Conservation (phyloP, 2,797 vertebrate species). For the Danionella dracula region DNA sequence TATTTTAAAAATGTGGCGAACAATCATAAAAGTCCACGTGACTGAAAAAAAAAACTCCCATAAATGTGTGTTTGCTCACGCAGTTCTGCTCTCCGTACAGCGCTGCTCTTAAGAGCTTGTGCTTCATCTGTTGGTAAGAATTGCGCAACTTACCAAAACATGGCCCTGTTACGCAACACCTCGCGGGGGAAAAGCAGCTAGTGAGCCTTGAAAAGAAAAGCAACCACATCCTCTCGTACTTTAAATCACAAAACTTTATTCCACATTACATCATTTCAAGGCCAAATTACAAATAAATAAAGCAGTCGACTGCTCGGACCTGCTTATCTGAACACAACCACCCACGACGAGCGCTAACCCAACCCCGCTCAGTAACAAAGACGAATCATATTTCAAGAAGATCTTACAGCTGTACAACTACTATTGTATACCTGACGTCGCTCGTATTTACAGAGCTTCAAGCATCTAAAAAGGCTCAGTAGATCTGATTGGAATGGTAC, state of each 20-base stretch:
- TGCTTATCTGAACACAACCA: slow-evolving; percentile 45
- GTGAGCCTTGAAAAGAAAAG: too few species aligned
- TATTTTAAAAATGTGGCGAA: too few species aligned
- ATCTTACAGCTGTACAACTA: slow-evolving; percentile 59
- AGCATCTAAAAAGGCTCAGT: slow-evolving; percentile 50
- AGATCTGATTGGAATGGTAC: slow-evolving; percentile 4
- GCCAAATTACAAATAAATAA: slow-evolving; percentile 88
- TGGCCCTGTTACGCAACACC: too few species aligned
- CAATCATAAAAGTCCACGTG: too few species aligned
- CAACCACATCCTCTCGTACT: too few species aligned
- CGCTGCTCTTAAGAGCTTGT: too few species aligned
- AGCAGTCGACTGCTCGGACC: slow-evolving; percentile 65
- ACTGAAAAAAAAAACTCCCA: too few species aligned
- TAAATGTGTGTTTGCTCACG: too few species aligned
- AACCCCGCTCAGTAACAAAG: slow-evolving; percentile 51
- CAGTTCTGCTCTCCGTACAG: too few species aligned
- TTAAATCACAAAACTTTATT: slow-evolving; percentile 64
- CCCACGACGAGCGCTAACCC: slow-evolving; percentile 44
- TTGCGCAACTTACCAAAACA: too few species aligned
- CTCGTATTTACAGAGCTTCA: slow-evolving; percentile 28
- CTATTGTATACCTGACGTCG: slow-evolving; percentile 28
- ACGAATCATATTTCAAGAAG: slow-evolving; percentile 54
- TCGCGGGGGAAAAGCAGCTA: too few species aligned
- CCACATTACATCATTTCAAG: slow-evolving; percentile 62
- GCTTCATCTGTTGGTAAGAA: too few species aligned